A percentile compares a stretch with the other conserved stretches of the same genome.
Conservation (phyloP, 92 coral and sea anemone genomes). For the Montipora capitata region DNA sequence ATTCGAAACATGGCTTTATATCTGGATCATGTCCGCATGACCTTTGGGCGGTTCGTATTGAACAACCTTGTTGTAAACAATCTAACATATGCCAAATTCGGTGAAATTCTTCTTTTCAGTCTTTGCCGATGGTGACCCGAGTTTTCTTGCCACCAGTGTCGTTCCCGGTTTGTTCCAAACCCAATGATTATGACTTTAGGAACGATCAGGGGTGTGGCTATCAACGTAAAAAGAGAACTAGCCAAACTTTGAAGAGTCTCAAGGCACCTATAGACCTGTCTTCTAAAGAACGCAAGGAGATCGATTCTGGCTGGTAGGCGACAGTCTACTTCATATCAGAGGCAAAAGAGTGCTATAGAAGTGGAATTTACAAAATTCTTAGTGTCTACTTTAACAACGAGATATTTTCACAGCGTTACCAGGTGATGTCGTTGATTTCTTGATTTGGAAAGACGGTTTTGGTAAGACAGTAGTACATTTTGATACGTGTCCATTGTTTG, state of each 20-base stretch:
- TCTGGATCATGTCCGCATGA: slow-evolving; percentile 9
- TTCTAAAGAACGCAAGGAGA: not conserved
- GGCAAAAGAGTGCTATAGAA: not conserved
- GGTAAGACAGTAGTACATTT: slow-evolving; percentile 36
- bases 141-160: slow-evolving; percentile 35
- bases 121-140: slow-evolving; percentile 25
- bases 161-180: slow-evolving; percentile 31
- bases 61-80: not conserved
- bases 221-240: slow-evolving; percentile 25
- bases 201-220: slow-evolving; percentile 47
- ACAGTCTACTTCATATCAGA: slow-evolving; percentile 13
- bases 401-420: slow-evolving; percentile 11
- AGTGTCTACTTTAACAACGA: not conserved
- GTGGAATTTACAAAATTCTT: not conserved
- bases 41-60: slow-evolving; percentile 40
- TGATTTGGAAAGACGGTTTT: slow-evolving; percentile 21
- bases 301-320: not conserved
- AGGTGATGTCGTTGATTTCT: slow-evolving; percentile 1
- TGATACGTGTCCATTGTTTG: slow-evolving; percentile 24
- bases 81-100: not conserved
- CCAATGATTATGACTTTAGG: slow-evolving; percentile 37
- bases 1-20: slow-evolving; percentile 40
- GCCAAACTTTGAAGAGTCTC: not conserved
- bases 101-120: not conserved
- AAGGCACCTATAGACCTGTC: slow-evolving; percentile 6